These are phyloP conservation scores for Amia ocellicauda DNA, from an alignment of 2,113 vertebrate genomes.

Conservation along the genomic window DNA sequence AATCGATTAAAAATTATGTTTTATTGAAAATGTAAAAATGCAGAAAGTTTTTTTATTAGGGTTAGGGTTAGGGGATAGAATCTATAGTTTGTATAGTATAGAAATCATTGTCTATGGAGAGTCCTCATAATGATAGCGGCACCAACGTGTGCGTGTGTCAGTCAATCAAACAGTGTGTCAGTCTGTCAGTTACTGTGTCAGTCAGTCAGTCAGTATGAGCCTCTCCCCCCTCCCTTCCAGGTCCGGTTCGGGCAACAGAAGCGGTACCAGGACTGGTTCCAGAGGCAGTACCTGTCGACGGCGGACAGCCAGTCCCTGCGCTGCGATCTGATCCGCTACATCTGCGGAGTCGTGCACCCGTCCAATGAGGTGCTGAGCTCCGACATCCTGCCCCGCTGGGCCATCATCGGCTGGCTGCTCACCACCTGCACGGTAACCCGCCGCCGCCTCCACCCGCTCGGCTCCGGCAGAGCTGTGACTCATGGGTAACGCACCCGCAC, in stretches of 20 bases:
- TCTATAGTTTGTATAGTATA: too few species aligned
- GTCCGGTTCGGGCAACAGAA: conserved; percentile 96
- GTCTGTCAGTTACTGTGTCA: accelerated
- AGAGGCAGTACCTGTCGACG: conserved; percentile 89
- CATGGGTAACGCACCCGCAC: too few species aligned
- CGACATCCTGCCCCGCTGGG: conserved; percentile 95
- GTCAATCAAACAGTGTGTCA: too few species aligned
- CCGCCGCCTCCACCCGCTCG: too few species aligned
- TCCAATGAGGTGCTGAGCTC: conserved; percentile 97
- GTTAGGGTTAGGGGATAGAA: too few species aligned
- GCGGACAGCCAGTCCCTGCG: conserved; percentile 92
- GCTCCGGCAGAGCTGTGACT: too few species aligned
- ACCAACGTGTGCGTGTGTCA: too few species aligned
- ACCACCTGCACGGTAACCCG: conserved; percentile 93
- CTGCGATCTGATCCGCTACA: conserved; percentile 94
- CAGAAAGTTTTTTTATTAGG: too few species aligned
- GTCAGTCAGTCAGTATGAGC: not conserved
- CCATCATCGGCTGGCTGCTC: conserved; percentile 96
- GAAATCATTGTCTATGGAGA: too few species aligned
- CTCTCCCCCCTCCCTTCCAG: conserved; percentile 45
- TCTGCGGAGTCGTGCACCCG: conserved; percentile 93
- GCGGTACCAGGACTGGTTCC: conserved; percentile 96
- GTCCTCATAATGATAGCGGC: too few species aligned
- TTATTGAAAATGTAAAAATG: too few species aligned
- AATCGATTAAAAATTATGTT: too few species aligned